Base-by-base conservation (phyloP, 2,888 invertebrate genomes). In the Chymomyza procnemis region DNA sequence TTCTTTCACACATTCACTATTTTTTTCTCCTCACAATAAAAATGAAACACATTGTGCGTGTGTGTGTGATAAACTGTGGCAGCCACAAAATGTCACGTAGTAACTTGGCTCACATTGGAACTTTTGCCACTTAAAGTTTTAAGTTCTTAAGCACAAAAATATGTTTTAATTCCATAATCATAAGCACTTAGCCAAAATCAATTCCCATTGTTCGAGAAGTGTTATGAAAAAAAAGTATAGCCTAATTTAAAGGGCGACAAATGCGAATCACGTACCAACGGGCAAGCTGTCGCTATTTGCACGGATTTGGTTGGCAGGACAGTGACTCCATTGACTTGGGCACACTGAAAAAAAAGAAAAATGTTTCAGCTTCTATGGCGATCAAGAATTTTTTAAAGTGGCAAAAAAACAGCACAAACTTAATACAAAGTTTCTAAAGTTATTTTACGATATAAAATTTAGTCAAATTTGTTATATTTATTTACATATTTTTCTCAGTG, bases 61-160 rank as follows among this genome's bases (percentile, higher is more conserved):
- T 56, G 22, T 50, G 30, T 63, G 16, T 80, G 80, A 82, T 83
- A 83, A 83, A 77, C 80, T 82, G 67, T 64, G 63, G 75, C 67
- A 71, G 70, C 71, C 61, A 64, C 52, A 59, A 79, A 79, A 71
- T 75, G 81, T 81, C 81, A 81, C 81, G 81, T 83, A 74, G 78
- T 74, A 81, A n/a, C 18, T 50, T 50, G 50, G 12, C 34, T 3
- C 50, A 16, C 50, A 14, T 50, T 50, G 50, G 8, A 50, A 81
- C 81, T 83, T 83, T 83, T 81, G 83, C 71, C 83, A 81, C 81
- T 81, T 81, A 81, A 81, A 81, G 81, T 81, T 81, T 81, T 82
- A 76, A 78, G 78, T 75, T 78, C 61, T 41, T 41, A 16, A 54
- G 30, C 71, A 65, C 57, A 83, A 67, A 78, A 80, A 81, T 81